Evolutionary conservation across 1,140 invertebrate species (phyloP).

Genomic region (Zaprionus taronus): DNA sequence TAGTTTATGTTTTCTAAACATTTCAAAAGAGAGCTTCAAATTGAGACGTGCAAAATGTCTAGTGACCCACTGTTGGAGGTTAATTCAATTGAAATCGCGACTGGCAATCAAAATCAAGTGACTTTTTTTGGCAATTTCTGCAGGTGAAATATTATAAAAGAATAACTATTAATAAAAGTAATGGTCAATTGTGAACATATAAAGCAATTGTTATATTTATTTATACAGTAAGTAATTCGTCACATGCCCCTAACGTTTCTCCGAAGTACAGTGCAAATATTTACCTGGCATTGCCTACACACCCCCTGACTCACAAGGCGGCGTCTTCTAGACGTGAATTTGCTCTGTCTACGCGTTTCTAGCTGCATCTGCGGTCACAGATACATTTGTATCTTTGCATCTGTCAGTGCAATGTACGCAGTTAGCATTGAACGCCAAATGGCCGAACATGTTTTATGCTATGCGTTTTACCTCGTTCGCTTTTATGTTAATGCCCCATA

Average conservation of each 20-base stretch:
- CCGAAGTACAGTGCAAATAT: slow-evolving; percentile 22
- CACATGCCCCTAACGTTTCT: not conserved
- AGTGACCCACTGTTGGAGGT: slow-evolving; percentile 53
- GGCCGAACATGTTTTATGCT: slow-evolving; percentile 54
- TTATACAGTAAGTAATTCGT: not conserved
- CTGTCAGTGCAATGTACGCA: slow-evolving; percentile 64
- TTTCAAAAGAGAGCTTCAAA: not conserved
- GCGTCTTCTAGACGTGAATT: slow-evolving; percentile 6
- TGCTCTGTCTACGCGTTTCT: slow-evolving; percentile 51
- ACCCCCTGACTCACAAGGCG: slow-evolving; percentile 30
- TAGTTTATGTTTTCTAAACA: slow-evolving; percentile 7
- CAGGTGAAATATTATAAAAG: slow-evolving; percentile 5
- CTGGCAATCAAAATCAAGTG: slow-evolving; percentile 47
- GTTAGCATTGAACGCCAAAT: slow-evolving; percentile 65
- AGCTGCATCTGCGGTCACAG: slow-evolving; percentile 47
- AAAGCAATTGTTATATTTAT: not conserved
- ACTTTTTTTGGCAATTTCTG: slow-evolving; percentile 15
- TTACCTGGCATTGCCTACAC: slow-evolving; percentile 1
- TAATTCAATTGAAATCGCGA: slow-evolving; percentile 65
- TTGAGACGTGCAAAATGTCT: not conserved
- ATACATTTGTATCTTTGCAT: slow-evolving; percentile 53
- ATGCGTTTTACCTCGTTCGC: slow-evolving; percentile 25
- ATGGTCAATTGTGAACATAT: not conserved
- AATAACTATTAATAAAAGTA: slow-evolving; percentile 13
- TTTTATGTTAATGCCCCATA: slow-evolving; percentile 70